Evolutionary conservation across 2,888 invertebrate genomes (phyloP).

Genomic region (Drosophila subquinaria): DNA sequence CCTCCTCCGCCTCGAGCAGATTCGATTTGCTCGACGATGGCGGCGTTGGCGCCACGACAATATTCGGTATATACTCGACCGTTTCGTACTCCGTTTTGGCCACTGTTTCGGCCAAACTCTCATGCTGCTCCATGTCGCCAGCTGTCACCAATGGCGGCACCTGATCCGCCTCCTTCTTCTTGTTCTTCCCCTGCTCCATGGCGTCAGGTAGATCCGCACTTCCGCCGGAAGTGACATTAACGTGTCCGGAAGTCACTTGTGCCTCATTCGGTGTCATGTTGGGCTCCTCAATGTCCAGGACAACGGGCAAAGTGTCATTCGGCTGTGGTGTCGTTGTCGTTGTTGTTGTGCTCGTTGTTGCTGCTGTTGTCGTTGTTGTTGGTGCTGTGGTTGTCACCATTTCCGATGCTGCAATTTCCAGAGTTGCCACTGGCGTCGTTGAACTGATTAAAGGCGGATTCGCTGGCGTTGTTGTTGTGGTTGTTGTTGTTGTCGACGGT

Average conservation of each 20-base stretch:
- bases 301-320: slow-evolving; percentile 68
- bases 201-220: not conserved
- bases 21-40: slow-evolving; percentile 62
- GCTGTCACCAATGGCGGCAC: slow-evolving; percentile 16
- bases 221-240: slow-evolving; percentile 20
- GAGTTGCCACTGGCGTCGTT: slow-evolving; percentile 35
- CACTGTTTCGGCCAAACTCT: slow-evolving; percentile 61
- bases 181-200: slow-evolving; percentile 25
- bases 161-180: slow-evolving; percentile 29
- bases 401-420: slow-evolving; percentile 34
- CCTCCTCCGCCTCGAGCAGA: slow-evolving; percentile 63
- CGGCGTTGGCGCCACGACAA: slow-evolving; percentile 64
- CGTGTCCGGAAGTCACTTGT: not conserved
- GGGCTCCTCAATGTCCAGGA: slow-evolving; percentile 71
- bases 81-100: slow-evolving; percentile 84
- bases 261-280: slow-evolving; percentile 25
- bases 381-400: slow-evolving; percentile 69
- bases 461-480: slow-evolving; percentile 17
- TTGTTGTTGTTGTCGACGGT: slow-evolving; percentile 48
- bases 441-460: slow-evolving; percentile 20
- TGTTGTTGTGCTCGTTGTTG: slow-evolving; percentile 62
- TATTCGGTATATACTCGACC: slow-evolving; percentile 82
- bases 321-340: slow-evolving; percentile 66
- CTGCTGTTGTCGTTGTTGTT: slow-evolving; percentile 74
- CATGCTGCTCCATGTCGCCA: slow-evolving; percentile 27